Evolutionary conservation across 2,888 invertebrate species (phyloP), one percentile per base, ranked within the genome.

Genomic region (Coenonympha arcania): DNA sequence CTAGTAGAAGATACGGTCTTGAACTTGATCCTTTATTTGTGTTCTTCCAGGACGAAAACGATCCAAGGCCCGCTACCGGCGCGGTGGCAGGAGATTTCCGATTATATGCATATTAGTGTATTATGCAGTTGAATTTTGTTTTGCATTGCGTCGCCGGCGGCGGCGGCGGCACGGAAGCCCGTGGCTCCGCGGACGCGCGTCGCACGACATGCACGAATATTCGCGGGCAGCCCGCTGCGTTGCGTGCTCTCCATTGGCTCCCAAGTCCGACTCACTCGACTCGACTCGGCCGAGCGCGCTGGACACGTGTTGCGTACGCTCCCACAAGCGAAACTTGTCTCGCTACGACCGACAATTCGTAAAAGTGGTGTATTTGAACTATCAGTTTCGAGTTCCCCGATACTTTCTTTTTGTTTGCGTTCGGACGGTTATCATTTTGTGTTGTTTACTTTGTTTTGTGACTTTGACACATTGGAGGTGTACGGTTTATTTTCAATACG

Each of bases 381-480:
- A 69, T 61, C 62, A 59, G 63, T 68, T 68, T 68, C 69, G 63
- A 67, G 67, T 66, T 67, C 59, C 56, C 63, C 60, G 64, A 62
- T 68, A 65, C 63, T 66, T 72, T 69, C 73, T 71, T 73, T 70
- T 71, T 63, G 58, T 68, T 69, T 68, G 59, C 61, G 60, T 64
- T 66, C 69, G 64, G 68, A 77, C 76, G 70, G 75, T 83, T 64
- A 76, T 71, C 72, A 71, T 73, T 71, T 76, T 79, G 80, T 82
- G 80, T 76, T 82, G 82, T 82, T 82, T 79, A 71, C 67, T 71
- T 64, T 70, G 84, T 84, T 73, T 65, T 69, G 84, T 85, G 83
- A 72, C 72, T 66, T 60, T 64, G 15, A 65, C 76, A 75, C 70
- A 71, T 82, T 79, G 82, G 81, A 80, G 76, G 79, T 78, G 75